phyloP scores from a whole-genome alignment of 2,888 invertebrate species.

The Amiota mariae region DNA sequence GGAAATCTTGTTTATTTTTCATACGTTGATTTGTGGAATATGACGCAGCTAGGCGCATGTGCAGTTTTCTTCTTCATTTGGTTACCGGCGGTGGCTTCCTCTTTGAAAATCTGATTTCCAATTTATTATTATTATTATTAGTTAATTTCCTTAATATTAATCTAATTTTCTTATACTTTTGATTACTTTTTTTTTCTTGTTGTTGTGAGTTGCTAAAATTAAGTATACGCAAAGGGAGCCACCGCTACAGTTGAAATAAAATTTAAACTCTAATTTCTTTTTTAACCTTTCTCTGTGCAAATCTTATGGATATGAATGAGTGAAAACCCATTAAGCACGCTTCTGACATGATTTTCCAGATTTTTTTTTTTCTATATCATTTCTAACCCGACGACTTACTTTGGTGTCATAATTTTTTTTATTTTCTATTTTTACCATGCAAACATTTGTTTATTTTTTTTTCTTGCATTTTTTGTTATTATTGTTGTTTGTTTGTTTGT shows the following conservation, averaged over 20 bases:
- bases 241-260: too few relatives aligned
- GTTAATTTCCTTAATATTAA: background rate
- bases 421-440: constrained; percentile 6
- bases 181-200: constrained; percentile 15
- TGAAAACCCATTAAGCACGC: constrained; percentile 15
- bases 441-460: background rate
- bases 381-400: constrained; percentile 3
- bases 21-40: constrained; percentile 22
- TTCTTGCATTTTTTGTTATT: constrained; percentile 11
- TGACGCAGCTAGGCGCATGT: constrained; percentile 21
- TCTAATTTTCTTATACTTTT: background rate
- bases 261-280: too few relatives aligned
- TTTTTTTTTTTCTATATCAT: background rate
- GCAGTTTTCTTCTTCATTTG: constrained; percentile 3
- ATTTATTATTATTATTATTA: background rate
- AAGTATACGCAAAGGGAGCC: too few relatives aligned
- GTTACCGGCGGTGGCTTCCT: background rate
- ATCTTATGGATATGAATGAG: constrained; percentile 1
- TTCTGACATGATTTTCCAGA: constrained; percentile 9
- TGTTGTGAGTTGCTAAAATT: too few relatives aligned
- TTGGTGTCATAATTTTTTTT: constrained; percentile 31
- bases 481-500: background rate
- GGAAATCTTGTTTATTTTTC: constrained; percentile 57
- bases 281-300: constrained; percentile 24
- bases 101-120: background rate